Conservation (phyloP, 2,888 invertebrate genomes). For the Chironomus riparius region DNA sequence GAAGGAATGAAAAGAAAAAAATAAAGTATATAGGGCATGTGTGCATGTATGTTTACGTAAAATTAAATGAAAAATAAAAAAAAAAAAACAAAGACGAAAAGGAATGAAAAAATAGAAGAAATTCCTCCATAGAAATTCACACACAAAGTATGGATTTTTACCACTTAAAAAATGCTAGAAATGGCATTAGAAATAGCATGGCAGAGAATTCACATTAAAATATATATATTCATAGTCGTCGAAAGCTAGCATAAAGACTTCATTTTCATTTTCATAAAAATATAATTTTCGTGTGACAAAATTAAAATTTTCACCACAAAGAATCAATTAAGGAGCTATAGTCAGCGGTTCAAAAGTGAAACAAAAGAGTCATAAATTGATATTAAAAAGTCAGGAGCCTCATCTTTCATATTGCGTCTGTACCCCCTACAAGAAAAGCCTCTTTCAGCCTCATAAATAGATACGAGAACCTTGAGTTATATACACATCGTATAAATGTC, state of each 20-base stretch:
- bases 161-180: background rate
- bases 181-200: constrained; percentile 2
- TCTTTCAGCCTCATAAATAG: background rate
- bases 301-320: constrained; percentile 12
- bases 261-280: background rate
- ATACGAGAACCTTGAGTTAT: background rate
- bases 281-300: background rate
- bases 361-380: background rate
- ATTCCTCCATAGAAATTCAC: background rate
- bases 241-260: background rate
- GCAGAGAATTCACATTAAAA: background rate
- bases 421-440: background rate
- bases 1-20: background rate
- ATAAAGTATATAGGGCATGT: constrained; percentile 19
- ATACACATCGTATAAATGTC: background rate
- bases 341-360: background rate
- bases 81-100: no score
- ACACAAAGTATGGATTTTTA: constrained; percentile 13
- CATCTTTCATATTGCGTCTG: background rate
- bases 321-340: constrained; percentile 2
- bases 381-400: background rate
- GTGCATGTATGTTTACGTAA: constrained; percentile 21
- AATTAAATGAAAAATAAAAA: background rate
- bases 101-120: background rate
- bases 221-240: background rate